phyloP scores from a whole-genome alignment of 2,797 vertebrate species.

The Pterois miles region DNA sequence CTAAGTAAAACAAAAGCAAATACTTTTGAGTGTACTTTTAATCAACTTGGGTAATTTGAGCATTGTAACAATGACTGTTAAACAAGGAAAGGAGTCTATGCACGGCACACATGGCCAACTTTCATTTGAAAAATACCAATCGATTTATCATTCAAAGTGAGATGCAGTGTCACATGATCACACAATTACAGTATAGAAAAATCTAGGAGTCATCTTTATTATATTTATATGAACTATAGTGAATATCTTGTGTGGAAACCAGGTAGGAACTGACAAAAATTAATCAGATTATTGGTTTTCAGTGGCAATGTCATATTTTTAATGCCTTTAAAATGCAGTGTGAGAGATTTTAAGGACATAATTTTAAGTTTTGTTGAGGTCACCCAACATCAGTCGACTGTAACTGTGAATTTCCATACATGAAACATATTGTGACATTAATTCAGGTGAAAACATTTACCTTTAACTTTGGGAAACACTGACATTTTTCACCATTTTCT shows the following conservation, averaged over 20 bases:
- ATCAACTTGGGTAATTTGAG: neutral
- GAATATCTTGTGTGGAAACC: neutral
- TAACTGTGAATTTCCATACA: neutral
- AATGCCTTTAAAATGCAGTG: rapidly evolving
- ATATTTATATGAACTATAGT: neutral
- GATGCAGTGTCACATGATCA: neutral
- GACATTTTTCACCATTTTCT: no score
- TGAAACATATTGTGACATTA: neutral
- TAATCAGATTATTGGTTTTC: neutral
- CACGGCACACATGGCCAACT: no score
- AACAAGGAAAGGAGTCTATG: neutral
- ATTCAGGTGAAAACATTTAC: neutral
- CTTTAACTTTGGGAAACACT: no score
- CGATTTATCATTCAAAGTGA: neutral
- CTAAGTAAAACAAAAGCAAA: neutral
- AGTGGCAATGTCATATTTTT: no score
- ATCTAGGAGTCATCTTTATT: neutral
- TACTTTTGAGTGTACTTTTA: neutral
- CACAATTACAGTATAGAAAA: neutral
- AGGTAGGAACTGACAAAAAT: neutral
- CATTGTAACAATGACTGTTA: neutral
- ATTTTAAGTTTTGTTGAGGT: rapidly evolving
- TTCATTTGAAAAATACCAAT: neutral
- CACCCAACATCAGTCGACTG: neutral
- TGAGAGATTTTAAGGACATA: neutral